Evolutionary conservation across 2,113 vertebrate species (phyloP).

Genomic region (Larimichthys polyactis): DNA sequence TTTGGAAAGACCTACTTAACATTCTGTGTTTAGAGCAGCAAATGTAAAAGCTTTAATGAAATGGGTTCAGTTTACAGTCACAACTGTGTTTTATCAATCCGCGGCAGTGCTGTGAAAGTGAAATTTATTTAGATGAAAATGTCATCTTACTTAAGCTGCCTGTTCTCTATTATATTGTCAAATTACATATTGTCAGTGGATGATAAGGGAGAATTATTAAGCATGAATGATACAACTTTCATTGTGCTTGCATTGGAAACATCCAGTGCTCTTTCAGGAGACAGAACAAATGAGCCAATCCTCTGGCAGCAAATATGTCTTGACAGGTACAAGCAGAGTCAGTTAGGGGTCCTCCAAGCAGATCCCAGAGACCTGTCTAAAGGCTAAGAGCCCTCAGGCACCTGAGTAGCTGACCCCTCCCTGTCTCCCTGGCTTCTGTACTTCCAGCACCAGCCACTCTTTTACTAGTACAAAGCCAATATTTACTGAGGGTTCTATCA

Average conservation of each 20-base stretch:
- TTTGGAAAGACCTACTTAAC: conserved; percentile 69
- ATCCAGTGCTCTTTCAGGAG: conserved; percentile 44
- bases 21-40: conserved; percentile 66
- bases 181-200: conserved; percentile 16
- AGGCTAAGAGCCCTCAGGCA: conserved; percentile 70
- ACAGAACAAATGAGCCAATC: conserved; percentile 68
- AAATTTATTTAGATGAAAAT: conserved; percentile 38
- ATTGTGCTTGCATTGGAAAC: conserved; percentile 21
- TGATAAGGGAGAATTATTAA: conserved; percentile 13
- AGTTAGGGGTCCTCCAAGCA: conserved; percentile 67
- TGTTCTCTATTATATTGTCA: conserved; percentile 27
- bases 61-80: conserved; percentile 60
- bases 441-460: conserved; percentile 2
- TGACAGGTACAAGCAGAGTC: conserved; percentile 79
- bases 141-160: conserved; percentile 29
- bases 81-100: conserved; percentile 44
- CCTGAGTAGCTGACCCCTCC: conserved; percentile 57
- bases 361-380: conserved; percentile 62
- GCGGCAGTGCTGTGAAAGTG: conserved; percentile 31
- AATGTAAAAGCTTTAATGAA: conserved; percentile 66
- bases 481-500: conserved; percentile 48
- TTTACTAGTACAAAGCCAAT: conserved; percentile 30
- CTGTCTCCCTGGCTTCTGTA: conserved; percentile 28
- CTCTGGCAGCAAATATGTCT: conserved; percentile 71
- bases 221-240: conserved; percentile 23